Evolutionary conservation across 2,113 vertebrate species (phyloP).

Genomic region (Sinocyclocheilus grahami): DNA sequence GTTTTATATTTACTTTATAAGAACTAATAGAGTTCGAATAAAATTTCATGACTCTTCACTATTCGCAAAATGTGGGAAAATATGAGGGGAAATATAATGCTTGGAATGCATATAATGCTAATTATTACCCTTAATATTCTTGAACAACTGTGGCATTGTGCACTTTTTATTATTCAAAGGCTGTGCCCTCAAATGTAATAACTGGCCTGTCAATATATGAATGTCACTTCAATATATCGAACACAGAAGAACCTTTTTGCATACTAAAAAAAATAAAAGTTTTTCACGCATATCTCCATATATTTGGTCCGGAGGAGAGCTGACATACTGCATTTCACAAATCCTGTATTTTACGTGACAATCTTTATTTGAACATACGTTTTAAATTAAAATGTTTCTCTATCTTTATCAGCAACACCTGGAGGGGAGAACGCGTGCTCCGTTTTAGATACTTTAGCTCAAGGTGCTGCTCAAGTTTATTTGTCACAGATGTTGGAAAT

Average conservation of each 20-base stretch:
- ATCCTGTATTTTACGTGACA: slow-evolving; percentile 53
- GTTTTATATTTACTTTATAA: background rate
- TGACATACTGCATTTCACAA: slow-evolving; percentile 50
- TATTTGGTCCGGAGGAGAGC: slow-evolving; percentile 4
- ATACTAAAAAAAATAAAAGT: background rate
- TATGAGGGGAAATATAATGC: background rate
- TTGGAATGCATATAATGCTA: background rate
- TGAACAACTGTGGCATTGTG: background rate
- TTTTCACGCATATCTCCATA: slow-evolving; percentile 8
- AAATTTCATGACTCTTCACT: background rate
- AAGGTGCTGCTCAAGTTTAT: slow-evolving; percentile 64
- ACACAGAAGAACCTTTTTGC: background rate
- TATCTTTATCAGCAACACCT: slow-evolving; percentile 67
- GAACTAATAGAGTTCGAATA: background rate
- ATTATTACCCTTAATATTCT: background rate
- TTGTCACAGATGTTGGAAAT: slow-evolving; percentile 66
- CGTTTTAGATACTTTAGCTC: slow-evolving; percentile 56
- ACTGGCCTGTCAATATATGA: background rate
- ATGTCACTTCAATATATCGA: background rate
- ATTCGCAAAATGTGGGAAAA: background rate
- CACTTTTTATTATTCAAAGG: slow-evolving; percentile 21
- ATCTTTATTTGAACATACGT: slow-evolving; percentile 61
- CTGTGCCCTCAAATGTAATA: slow-evolving; percentile 22
- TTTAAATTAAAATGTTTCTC: slow-evolving; percentile 61
- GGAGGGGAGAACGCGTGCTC: slow-evolving; percentile 54